These are phyloP conservation scores for Hemiscyllium ocellatum DNA, from an alignment of 2,113 vertebrate species.

Conservation along the genomic window DNA sequence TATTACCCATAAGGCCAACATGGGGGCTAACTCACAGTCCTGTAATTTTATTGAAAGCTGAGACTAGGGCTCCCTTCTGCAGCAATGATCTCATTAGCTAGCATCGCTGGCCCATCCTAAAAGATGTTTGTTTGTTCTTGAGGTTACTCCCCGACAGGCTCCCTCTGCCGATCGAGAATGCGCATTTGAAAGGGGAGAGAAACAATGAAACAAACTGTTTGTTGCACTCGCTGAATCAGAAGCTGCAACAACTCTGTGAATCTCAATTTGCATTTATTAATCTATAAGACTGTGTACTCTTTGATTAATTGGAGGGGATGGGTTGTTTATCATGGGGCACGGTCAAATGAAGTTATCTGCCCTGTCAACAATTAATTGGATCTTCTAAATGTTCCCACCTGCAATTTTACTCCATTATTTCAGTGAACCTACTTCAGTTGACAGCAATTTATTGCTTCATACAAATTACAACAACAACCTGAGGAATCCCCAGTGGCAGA, in stretches of 20 bases:
- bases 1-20: background rate
- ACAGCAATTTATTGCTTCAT: background rate
- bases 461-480: background rate
- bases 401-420: background rate
- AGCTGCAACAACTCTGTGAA: background rate
- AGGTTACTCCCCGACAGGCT: too few species aligned
- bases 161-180: background rate
- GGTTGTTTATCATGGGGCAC: background rate
- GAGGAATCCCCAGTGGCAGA: background rate
- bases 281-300: background rate
- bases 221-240: background rate
- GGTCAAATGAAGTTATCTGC: background rate
- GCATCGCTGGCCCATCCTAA: background rate
- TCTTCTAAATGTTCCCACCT: background rate
- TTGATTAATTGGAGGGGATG: background rate
- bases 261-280: background rate
- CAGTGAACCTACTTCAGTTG: background rate
- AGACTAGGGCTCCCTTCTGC: background rate
- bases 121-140: background rate
- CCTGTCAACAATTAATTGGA: background rate
- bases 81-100: background rate
- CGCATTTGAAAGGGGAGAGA: background rate
- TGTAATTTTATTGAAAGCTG: background rate
- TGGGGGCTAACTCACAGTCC: background rate
- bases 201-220: background rate